Conservation (phyloP, 2,113 vertebrate species). For the Pholis gunnellus region DNA sequence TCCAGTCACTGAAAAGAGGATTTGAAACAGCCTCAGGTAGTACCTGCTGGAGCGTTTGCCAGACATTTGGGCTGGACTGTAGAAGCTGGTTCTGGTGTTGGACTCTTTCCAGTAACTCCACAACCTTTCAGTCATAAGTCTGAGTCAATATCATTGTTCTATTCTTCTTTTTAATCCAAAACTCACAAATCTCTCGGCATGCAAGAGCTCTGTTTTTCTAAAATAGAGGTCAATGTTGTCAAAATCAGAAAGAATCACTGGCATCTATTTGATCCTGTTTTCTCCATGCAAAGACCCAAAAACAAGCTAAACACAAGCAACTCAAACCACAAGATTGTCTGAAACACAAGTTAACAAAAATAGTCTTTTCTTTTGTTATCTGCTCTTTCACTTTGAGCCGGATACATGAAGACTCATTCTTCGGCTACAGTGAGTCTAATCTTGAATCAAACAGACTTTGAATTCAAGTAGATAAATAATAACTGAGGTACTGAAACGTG, state of each 20-base stretch:
- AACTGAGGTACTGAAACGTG: background rate
- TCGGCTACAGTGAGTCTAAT: background rate
- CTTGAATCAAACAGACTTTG: background rate
- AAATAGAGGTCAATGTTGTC: slow-evolving; percentile 14
- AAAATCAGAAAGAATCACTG: slow-evolving; percentile 21
- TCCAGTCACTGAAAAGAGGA: slow-evolving; percentile 70
- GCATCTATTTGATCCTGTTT: slow-evolving; percentile 4
- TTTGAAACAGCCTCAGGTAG: slow-evolving; percentile 75
- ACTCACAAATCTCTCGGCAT: slow-evolving; percentile 1
- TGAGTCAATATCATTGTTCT: slow-evolving; percentile 1
- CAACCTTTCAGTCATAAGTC: slow-evolving; percentile 11
- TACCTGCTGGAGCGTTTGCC: slow-evolving; percentile 65
- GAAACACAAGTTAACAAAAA: background rate
- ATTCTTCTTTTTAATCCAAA: slow-evolving; percentile 12
- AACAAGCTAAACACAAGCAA: slow-evolving; percentile 5
- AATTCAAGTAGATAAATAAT: background rate
- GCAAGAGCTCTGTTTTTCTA: slow-evolving; percentile 23
- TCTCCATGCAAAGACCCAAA: background rate
- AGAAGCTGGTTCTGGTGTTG: slow-evolving; percentile 37
- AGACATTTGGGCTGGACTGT: slow-evolving; percentile 68
- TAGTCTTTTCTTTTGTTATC: background rate
- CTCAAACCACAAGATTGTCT: background rate
- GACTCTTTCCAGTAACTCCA: slow-evolving; percentile 51
- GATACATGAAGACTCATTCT: background rate
- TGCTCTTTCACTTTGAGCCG: background rate